Percentiles rank a stretch among this genome's conserved stretches.
phyloP scores from a whole-genome alignment of 2,888 invertebrate genomes.

The Drosophila bunnanda region DNA sequence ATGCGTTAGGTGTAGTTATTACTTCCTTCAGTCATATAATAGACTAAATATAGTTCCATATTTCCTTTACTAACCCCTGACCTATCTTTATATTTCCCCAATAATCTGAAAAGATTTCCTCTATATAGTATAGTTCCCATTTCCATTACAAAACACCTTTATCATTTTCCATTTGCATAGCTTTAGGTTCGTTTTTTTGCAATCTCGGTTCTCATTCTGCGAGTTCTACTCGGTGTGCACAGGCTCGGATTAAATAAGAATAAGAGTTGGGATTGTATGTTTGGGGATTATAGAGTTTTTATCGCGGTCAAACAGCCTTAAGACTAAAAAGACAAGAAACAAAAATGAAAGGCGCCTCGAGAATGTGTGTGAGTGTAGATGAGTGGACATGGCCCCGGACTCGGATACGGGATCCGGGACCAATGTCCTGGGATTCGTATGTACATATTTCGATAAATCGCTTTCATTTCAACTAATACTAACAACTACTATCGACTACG shows the following conservation, averaged over 20 bases:
- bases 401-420: too few relatives aligned
- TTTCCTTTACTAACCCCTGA: too few relatives aligned
- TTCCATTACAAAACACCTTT: neutral
- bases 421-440: slow-evolving; percentile 45
- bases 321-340: slow-evolving; percentile 78
- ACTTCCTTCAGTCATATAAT: neutral
- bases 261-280: slow-evolving; percentile 56
- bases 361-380: slow-evolving; percentile 62
- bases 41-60: too few relatives aligned
- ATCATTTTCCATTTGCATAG: slow-evolving; percentile 32
- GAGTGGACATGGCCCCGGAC: slow-evolving; percentile 27
- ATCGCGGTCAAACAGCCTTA: slow-evolving; percentile 85
- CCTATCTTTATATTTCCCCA: neutral
- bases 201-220: slow-evolving; percentile 40
- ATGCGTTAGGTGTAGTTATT: neutral
- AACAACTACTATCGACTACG: slow-evolving; percentile 70
- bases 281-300: slow-evolving; percentile 69
- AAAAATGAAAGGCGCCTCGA: slow-evolving; percentile 70
- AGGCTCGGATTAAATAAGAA: slow-evolving; percentile 37
- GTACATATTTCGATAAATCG: slow-evolving; percentile 69
- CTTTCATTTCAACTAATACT: slow-evolving; percentile 75
- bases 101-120: too few relatives aligned
- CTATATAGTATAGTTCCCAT: neutral
- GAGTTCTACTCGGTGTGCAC: slow-evolving; percentile 36
- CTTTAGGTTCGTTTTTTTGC: slow-evolving; percentile 42